Evolutionary conservation across 2,113 vertebrate genomes (phyloP), one percentile per base, ranked within the genome.

Genomic region (Antigone vipio): DNA sequence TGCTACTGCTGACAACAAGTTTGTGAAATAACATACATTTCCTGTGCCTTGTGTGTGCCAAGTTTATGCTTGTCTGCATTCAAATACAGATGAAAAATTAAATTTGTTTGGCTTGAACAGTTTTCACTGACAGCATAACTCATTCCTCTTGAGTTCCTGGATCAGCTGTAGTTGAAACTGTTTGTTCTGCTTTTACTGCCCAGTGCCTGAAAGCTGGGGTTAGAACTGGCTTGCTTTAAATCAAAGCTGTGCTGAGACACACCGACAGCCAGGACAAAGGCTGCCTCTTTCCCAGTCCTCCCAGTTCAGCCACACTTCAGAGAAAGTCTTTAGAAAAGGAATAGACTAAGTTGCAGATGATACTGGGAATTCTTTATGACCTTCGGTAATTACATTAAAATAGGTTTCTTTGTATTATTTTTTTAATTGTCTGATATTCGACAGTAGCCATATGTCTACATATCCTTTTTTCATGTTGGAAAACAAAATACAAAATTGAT

Each of bases 91-190:
- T 89, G 86, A 95, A 80, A 96, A 96, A 96, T 93, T 64, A 89
- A 86, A 93, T 90, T 88, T 92, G 64, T 85, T 93, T 92, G 93
- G 87, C 93, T 93, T 7, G 1, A 86, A 62, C 26, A 26, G 50
- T 84, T 96, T 93, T 96, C 63, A 67, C 82, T 95, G 93, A 95
- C 72, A 83, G 60, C 89, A 91, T 93, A 93, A 81, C 68, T 95
- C 76, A 91, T 92, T 97, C 60, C 71, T 97, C n/a, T 71, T 69
- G 76, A 95, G 91, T 95, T 93, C 76, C 83, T 89, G 91, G 79
- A 92, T 95, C 92, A 93, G 60, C 64, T 9, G 0, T 89, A 86
- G 86, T 89, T 89, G 80, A 95, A 95, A 91, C 89, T 93, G 69
- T 91, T 87, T 93, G 93, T 93, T 96, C 86, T 79, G 64, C 52